Percentiles rank a stretch among this genome's conserved stretches.
phyloP scores from a whole-genome alignment of 2,797 vertebrate species.

The Triplophysa yarkandensis region DNA sequence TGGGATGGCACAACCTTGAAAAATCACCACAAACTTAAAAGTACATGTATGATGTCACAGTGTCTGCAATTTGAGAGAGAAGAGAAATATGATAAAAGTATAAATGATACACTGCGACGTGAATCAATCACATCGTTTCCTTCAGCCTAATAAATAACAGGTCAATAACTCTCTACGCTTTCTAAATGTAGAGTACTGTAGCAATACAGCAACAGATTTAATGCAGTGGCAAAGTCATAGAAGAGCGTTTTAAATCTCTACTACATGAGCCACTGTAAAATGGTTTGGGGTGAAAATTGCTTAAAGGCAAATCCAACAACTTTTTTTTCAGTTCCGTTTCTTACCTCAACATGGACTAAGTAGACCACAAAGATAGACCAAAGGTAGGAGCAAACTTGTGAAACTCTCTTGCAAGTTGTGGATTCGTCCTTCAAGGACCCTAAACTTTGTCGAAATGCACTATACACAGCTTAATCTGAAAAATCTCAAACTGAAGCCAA shows the following conservation, averaged over 20 bases:
- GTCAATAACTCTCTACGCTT: slow-evolving; percentile 45
- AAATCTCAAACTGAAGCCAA: slow-evolving; percentile 67
- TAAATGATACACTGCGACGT: slow-evolving; percentile 46
- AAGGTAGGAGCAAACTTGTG: slow-evolving; percentile 4
- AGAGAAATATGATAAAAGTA: slow-evolving; percentile 37
- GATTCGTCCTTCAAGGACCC: slow-evolving; percentile 54
- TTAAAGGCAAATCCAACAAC: slow-evolving; percentile 63
- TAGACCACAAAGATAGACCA: not conserved
- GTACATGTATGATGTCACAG: slow-evolving; percentile 50
- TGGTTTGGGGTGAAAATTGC: slow-evolving; percentile 70
- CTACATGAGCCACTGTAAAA: slow-evolving; percentile 66
- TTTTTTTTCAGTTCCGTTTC: slow-evolving; percentile 18
- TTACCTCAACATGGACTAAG: not conserved
- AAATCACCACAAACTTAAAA: slow-evolving; percentile 42
- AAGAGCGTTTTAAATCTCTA: slow-evolving; percentile 64
- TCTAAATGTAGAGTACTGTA: slow-evolving; percentile 63
- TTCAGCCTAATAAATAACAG: slow-evolving; percentile 57
- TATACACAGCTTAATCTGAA: slow-evolving; percentile 62
- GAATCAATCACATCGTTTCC: slow-evolving; percentile 52
- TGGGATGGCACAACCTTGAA: slow-evolving; percentile 35
- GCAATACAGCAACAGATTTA: slow-evolving; percentile 61
- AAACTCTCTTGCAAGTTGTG: slow-evolving; percentile 26
- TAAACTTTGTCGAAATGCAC: slow-evolving; percentile 64
- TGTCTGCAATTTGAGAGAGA: slow-evolving; percentile 37
- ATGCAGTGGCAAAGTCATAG: not conserved